These are phyloP conservation scores for Melanotaenia trifasciata DNA, from an alignment of 2,797 vertebrate species.

Conservation along the genomic window DNA sequence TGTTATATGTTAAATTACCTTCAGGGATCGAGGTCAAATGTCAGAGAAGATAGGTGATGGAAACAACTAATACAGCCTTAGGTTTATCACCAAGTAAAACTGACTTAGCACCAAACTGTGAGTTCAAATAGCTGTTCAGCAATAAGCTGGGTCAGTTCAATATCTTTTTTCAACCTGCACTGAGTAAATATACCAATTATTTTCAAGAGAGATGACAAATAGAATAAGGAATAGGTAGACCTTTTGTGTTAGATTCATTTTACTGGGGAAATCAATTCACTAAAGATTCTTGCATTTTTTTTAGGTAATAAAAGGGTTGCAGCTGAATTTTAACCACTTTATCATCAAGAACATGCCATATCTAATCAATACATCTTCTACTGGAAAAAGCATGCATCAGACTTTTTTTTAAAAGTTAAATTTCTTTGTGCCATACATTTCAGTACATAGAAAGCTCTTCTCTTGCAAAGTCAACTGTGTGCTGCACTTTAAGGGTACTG, in stretches of 20 bases:
- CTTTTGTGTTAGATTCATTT: background rate
- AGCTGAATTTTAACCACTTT: background rate
- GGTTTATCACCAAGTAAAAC: constrained; percentile 35
- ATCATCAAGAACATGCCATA: background rate
- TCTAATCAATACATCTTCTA: too few relatives aligned
- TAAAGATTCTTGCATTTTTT: background rate
- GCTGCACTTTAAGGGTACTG: background rate
- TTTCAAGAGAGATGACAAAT: background rate
- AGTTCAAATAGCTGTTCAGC: background rate
- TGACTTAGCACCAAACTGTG: constrained; percentile 7
- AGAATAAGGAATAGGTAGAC: background rate
- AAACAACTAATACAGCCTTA: constrained; percentile 48
- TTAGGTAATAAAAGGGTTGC: background rate
- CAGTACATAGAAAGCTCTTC: background rate
- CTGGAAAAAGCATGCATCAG: too few relatives aligned
- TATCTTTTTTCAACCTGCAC: background rate
- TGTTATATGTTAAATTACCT: constrained; percentile 43
- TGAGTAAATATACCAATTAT: background rate
- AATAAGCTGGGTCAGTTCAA: background rate
- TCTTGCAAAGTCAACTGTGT: background rate
- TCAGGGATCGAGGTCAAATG: constrained; percentile 56
- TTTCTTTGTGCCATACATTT: background rate
- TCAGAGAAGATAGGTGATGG: constrained; percentile 9
- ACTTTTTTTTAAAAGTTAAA: background rate
- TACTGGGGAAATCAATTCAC: background rate